Conservation (phyloP, 2,888 invertebrate species). For the Leptinotarsa peninsularis region DNA sequence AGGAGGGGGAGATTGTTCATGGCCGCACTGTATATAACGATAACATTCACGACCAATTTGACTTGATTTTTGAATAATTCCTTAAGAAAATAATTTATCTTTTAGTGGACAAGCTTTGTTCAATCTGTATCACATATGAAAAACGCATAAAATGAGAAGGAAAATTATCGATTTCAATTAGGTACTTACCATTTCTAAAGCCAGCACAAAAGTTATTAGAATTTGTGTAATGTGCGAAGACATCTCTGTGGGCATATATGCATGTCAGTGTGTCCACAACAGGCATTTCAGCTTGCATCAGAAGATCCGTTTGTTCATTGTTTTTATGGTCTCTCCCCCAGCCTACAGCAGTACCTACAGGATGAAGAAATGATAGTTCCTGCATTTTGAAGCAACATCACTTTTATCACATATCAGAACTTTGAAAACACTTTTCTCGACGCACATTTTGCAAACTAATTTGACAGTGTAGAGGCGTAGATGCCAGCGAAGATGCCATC, state of each 20-base stretch:
- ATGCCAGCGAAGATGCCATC: too few relatives aligned
- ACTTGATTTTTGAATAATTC: too few relatives aligned
- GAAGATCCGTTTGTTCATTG: conserved; percentile 69
- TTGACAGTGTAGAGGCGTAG: too few relatives aligned
- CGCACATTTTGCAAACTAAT: too few relatives aligned
- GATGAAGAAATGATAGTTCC: not conserved
- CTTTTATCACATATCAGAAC: not conserved
- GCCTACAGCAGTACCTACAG: conserved; percentile 60
- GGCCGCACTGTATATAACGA: too few relatives aligned
- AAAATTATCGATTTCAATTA: not conserved
- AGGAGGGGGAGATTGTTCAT: too few relatives aligned
- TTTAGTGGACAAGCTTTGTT: too few relatives aligned
- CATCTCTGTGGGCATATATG: conserved; percentile 71
- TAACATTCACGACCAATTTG: too few relatives aligned
- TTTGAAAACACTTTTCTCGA: not conserved
- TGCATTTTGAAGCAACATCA: not conserved
- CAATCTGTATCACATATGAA: too few relatives aligned
- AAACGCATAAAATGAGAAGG: not conserved
- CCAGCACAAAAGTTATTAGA: conserved; percentile 69
- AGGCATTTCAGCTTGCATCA: conserved; percentile 72
- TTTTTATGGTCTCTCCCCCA: conserved; percentile 70
- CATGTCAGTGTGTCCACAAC: conserved; percentile 72
- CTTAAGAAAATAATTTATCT: too few relatives aligned
- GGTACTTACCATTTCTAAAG: conserved; percentile 62
- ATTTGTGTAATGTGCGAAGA: conserved; percentile 72